A percentile compares a stretch with the other conserved stretches of the same genome.
phyloP scores from a whole-genome alignment of 92 coral and sea anemone genomes.

The Epizoanthus fatuus region DNA sequence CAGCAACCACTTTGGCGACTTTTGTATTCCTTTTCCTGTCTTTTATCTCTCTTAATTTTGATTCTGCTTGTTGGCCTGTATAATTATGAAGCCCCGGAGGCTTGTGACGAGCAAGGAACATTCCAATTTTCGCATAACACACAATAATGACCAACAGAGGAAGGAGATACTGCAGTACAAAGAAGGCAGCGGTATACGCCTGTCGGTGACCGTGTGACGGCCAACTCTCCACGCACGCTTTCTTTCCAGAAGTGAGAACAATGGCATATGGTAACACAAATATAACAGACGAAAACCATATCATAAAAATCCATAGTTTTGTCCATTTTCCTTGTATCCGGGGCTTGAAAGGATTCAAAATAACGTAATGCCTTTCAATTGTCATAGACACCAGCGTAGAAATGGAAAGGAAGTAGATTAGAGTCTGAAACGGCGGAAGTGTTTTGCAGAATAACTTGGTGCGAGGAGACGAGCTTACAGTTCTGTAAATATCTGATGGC shows the following conservation, averaged over 20 bases:
- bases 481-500: no score
- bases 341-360: no score
- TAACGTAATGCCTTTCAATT: conserved; percentile 27
- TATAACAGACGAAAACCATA: conserved; percentile 44
- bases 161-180: conserved; percentile 47
- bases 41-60: neutral
- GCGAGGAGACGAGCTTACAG: no score
- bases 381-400: no score
- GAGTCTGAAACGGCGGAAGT: no score
- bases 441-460: no score
- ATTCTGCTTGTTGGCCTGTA: neutral
- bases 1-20: conserved; percentile 14
- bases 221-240: conserved; percentile 43
- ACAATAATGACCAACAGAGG: conserved; percentile 44
- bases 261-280: conserved; percentile 41
- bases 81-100: neutral
- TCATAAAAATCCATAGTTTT: neutral
- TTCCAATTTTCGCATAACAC: conserved; percentile 48
- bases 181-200: conserved; percentile 51
- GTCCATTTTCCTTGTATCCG: no score
- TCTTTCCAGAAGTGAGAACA: neutral
- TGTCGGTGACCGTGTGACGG: conserved; percentile 26
- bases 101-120: conserved; percentile 1
- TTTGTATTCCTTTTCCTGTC: neutral
- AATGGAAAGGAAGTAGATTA: no score